Percentiles rank a stretch among this genome's conserved stretches.
Conservation (phyloP, 1,140 invertebrate genomes). For the Caenorhabditis tropicalis region DNA sequence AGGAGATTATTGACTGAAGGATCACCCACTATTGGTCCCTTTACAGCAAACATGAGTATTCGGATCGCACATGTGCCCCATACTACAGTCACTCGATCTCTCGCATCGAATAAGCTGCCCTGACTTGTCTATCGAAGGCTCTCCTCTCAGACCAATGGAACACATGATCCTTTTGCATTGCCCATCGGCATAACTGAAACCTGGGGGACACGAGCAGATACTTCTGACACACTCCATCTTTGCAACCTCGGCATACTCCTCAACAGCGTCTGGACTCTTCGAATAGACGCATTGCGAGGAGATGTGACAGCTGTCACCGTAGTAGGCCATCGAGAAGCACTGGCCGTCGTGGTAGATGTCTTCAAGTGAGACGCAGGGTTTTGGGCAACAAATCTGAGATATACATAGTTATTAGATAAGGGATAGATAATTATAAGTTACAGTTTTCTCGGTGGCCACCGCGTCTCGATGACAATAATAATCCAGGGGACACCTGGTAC, state of each 20-base stretch:
- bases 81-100: slow-evolving; percentile 58
- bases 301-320: slow-evolving; percentile 64
- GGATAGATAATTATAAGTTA: neutral
- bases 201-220: slow-evolving; percentile 62
- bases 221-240: slow-evolving; percentile 61
- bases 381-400: slow-evolving; percentile 65
- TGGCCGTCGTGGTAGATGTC: slow-evolving; percentile 68
- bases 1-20: neutral
- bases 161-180: slow-evolving; percentile 62
- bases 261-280: slow-evolving; percentile 40
- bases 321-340: slow-evolving; percentile 65
- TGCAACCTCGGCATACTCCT: slow-evolving; percentile 46
- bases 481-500: slow-evolving; percentile 60
- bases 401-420: neutral
- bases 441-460: slow-evolving; percentile 63
- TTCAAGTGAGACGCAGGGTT: slow-evolving; percentile 64
- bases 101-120: slow-evolving; percentile 58
- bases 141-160: slow-evolving; percentile 61
- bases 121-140: slow-evolving; percentile 61
- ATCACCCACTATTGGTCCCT: slow-evolving; percentile 61
- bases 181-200: slow-evolving; percentile 58
- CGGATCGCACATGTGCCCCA: slow-evolving; percentile 67
- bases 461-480: slow-evolving; percentile 63
- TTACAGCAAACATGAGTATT: slow-evolving; percentile 63
- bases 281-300: slow-evolving; percentile 64